Base-by-base conservation (phyloP, 2,888 invertebrate species). In the Tachina lurida region DNA sequence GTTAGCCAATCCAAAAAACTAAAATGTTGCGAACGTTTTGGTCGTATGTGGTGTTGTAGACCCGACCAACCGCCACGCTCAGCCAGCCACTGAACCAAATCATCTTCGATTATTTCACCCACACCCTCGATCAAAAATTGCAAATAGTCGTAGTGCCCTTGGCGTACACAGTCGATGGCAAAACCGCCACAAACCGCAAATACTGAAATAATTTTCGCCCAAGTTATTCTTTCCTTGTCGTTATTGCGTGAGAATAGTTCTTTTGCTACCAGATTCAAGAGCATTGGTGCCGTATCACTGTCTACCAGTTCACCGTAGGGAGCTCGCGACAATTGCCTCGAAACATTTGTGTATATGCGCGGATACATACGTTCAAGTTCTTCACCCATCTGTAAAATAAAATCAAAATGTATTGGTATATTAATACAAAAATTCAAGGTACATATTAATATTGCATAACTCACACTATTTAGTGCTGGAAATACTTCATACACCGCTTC, bases 141-240 rank as follows among this genome's bases (percentile, higher is more conserved):
- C 67, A 97, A 94, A 88, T 95, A 96, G 49, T 97, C 97, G 0
- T 96, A 96, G 93, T 95, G 94, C 87, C 97, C 95, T 93, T 96
- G 93, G 88, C 96, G 91, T 88, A 97, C 94, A 93, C 96, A 95
- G 90, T 97, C 97, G 31, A 96, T 95, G 10, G 97, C 97, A 71
- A 97, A 94, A 0, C 96, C 97, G 7, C 97, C 97, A 70, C 97
- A 96, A 4, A 97, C 95, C 19, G 97, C 96, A 91, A 95, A 97
- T 74, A 97, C 94, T 13, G 97, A 96, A 76, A 96, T 95, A 82
- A 95, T 94, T 94, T 96, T 97, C 75, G 96, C 95, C 97, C 97
- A 97, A 0, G 95, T 96, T 87, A 96, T 95, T 13, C 85, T 84
- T 15, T 87, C 85, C 49, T 86, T 87, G 10, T 76, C 76, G 15